Conservation (phyloP, 2,113 vertebrate species). For the Microtus montanus region DNA sequence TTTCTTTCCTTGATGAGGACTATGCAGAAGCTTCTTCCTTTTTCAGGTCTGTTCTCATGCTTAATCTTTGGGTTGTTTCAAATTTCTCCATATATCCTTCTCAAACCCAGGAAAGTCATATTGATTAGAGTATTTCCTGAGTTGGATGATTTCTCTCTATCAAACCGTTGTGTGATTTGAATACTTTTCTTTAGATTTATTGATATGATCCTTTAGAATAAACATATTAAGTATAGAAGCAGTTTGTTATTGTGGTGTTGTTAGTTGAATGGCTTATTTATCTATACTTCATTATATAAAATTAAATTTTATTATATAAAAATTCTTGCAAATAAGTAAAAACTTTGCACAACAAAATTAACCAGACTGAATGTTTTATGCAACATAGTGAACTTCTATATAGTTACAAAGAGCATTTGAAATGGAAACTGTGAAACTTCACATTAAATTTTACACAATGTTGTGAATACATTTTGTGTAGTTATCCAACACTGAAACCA, state of each 20-base stretch:
- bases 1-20: neutral
- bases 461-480: neutral
- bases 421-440: neutral
- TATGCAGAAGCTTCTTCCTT: neutral
- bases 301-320: neutral
- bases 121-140: neutral
- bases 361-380: neutral
- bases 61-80: neutral
- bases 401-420: neutral
- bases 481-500: neutral
- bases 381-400: neutral
- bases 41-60: neutral
- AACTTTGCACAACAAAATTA: neutral
- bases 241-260: neutral
- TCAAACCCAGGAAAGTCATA: neutral
- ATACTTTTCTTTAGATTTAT: neutral
- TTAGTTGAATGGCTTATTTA: neutral
- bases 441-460: neutral
- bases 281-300: neutral
- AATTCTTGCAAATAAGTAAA: no score
- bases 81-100: neutral
- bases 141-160: neutral
- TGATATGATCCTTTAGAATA: neutral
- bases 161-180: neutral
- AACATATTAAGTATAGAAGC: neutral